Evolutionary conservation across 2,888 invertebrate species (phyloP), one percentile per base, ranked within the genome.

Genomic region (Lingula anatina): DNA sequence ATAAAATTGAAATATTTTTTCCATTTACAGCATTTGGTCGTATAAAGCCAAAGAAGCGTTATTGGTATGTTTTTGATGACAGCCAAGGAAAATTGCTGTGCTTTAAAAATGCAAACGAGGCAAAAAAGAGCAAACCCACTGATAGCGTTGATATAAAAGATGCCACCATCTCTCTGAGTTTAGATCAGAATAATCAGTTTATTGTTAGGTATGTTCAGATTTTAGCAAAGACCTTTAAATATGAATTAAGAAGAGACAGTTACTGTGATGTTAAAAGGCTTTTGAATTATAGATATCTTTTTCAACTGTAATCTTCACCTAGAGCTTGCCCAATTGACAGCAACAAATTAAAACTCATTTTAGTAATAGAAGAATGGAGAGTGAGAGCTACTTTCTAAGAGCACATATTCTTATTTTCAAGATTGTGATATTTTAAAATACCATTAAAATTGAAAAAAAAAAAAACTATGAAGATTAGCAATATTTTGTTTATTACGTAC

Each of bases 31-130:
- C 71, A 5, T 57, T 78, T 38, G 68, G 72, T 37, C 62, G 68
- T 15, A 60, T 78, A 45, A 74, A 73, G 52, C 60, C 69, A 5
- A 61, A 64, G 44, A 64, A 68, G 43, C 63, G 66, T 12, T 60
- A 69, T 37, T 78, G 76, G 76, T 78, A 68, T 59, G 64, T 74
- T 1, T 61, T 77, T 36, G 77, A 78, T 26, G 77, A 77, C 53
- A 65, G 65, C 35, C 55, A 65, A 28, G 68, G 73, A 48, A 64
- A 69, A 45, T 57, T 78, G 41, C 52, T 70, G 35, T 70, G 66
- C 47, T 76, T 68, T 59, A 70, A 70, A 51, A 64, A 50, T 26
- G 71, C 73, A 50, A 63, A 64, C 2, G 71, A 75, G 5, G 68
- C 70, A 24, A 55, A 58, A 3, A 55, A 56, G 28, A 64, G 64